phyloP scores from a whole-genome alignment of 2,888 invertebrate genomes.

The Eudasyphora cyanicolor region DNA sequence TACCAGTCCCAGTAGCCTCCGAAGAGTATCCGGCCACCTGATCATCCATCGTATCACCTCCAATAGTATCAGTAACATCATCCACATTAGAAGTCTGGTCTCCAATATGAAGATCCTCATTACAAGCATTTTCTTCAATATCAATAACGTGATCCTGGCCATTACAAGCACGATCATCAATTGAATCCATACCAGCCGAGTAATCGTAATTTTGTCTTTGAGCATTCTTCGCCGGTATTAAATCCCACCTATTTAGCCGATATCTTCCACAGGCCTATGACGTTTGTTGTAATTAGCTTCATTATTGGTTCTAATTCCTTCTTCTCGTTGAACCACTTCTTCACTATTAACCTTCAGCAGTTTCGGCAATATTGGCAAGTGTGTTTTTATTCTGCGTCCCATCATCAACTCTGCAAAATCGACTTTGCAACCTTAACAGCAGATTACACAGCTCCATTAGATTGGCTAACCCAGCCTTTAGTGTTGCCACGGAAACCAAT shows the following conservation, averaged over 20 bases:
- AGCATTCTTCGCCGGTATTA: background rate
- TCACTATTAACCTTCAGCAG: background rate
- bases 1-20: background rate
- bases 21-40: too few species aligned
- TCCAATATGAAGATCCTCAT: too few species aligned
- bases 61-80: too few species aligned
- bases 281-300: constrained; percentile 35
- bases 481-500: too few species aligned
- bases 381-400: constrained; percentile 24
- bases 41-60: too few species aligned
- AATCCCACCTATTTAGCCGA: constrained; percentile 19
- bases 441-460: constrained; percentile 24
- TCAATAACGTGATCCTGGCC: too few species aligned
- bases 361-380: constrained; percentile 25
- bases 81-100: too few species aligned
- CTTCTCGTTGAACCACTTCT: background rate
- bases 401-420: constrained; percentile 39
- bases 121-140: too few species aligned
- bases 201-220: too few species aligned
- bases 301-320: constrained; percentile 1
- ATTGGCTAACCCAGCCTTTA: too few species aligned
- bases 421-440: constrained; percentile 41
- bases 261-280: constrained; percentile 28
- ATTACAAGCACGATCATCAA: too few species aligned
- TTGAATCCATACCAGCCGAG: too few species aligned